These are phyloP conservation scores for Phyllostomus discolor DNA, from an alignment of 2,113 vertebrate species.

Conservation along the genomic window DNA sequence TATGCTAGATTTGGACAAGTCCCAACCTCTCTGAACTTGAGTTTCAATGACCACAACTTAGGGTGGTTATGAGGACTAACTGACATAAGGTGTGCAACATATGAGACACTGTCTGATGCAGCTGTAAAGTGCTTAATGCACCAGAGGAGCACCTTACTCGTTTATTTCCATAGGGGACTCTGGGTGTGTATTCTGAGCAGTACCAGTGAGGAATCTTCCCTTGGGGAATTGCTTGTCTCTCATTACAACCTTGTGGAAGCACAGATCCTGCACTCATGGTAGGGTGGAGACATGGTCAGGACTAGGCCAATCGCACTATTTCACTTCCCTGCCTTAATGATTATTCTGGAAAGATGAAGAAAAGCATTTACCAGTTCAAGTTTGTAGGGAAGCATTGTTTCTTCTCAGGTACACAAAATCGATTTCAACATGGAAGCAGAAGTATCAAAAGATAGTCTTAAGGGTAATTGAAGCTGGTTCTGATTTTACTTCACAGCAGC, in stretches of 20 bases:
- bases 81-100: not conserved
- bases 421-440: not conserved
- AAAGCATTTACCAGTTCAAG: not conserved
- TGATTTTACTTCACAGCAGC: not conserved
- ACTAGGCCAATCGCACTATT: not conserved
- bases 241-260: not conserved
- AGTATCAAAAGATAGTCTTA: not conserved
- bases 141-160: not conserved
- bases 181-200: not conserved
- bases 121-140: not conserved
- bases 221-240: not conserved
- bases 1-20: not conserved
- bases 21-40: not conserved
- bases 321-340: not conserved
- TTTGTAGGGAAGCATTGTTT: not conserved
- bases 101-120: not conserved
- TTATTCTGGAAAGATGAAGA: not conserved
- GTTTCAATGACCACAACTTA: not conserved
- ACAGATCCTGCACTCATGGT: not conserved
- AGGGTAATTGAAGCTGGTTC: not conserved
- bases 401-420: not conserved
- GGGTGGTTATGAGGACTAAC: not conserved
- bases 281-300: not conserved
- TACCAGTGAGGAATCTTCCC: too few relatives aligned
- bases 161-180: not conserved